Evolutionary conservation across 2,888 invertebrate species (phyloP), one percentile per base, ranked within the genome.

Genomic region (Smittia aterrima): DNA sequence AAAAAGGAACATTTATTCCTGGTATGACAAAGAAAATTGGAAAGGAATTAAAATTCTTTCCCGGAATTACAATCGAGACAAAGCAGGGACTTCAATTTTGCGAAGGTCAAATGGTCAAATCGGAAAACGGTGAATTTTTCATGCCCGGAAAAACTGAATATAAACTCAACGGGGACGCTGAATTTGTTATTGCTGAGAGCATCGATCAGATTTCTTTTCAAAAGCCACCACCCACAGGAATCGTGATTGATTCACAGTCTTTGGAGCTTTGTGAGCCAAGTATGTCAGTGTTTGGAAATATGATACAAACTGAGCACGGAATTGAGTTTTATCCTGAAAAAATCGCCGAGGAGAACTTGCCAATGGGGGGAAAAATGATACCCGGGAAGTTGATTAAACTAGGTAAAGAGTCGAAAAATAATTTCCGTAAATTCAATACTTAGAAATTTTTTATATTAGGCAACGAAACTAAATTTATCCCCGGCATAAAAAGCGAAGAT

Each of bases 81-180:
- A 85, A 87, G 4, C 85, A 87, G 77, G 89, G 89, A 1, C 83
- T 85, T 0, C 87, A 87, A 78, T 89, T 89, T 78, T 85, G 89
- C 64, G 87, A 89, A 82, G 90, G 90, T 1, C 88, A 89, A 80
- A 83, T 90, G 75, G 83, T 89, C 2, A 84, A 85, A 68, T 87
- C 87, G 1, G 84, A 18, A 16, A 22, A 83, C 62, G 88, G 88
- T 1, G 86, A 87, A 74, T 87, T 86, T 77, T 90, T 90, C 77
- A 81, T 88, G 76, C 88, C 90, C 0, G 90, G 90, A 3, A 85
- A 84, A 80, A 85, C 86, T 0, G 85, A 85, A 38, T 81, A 82
- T 18, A 82, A 84, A 77, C 80, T 83, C 38, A 81, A 86, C 66
- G 87, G 87, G 4, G 83, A 86, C 74, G 81, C 85, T 27, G 84